Evolutionary conservation across 1,140 invertebrate species (phyloP), one percentile per base, ranked within the genome.

Genomic region (Euglossa dilemma): DNA sequence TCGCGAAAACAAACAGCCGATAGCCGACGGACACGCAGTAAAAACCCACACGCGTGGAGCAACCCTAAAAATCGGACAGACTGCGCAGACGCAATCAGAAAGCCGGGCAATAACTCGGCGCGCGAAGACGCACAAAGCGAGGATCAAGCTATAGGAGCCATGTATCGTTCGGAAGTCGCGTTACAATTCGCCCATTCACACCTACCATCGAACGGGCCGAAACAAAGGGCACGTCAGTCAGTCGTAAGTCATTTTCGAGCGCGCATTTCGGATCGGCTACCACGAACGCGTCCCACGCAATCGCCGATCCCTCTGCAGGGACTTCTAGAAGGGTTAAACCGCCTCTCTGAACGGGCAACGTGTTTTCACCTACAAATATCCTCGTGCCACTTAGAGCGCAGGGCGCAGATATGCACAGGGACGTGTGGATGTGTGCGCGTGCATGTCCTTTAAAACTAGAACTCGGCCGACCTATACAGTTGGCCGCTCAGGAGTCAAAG

Each of bases 401-500:
- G 80, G 71, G 72, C 61, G 23, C 36, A 14, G 18, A 45, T 43
- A n/a, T 50, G 8, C n/a, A 16, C 23, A 9, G 2, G 8, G 8
- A n/a, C 12, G 43, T 45, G 56, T 57, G 8, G 20, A 57, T 9
- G 28, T 47, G 20, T 16, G n/a, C 57, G 66, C 61, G 61, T 81
- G 71, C 71, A 66, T 87, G 71, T 87, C 85, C 86, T 87, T 87
- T 87, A 66, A 87, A 87, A 87, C 86, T 87, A 76, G 86, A 87
- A 87, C 86, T 87, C 80, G 86, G 72, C 54, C 86, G 85, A 87
- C 85, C 86, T 86, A 87, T 87, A 85, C 74, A 74, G 81, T 79
- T 71, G 86, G 81, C 45, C 79, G 70, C 18, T 23, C 59, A 59
- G 70, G 71, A 87, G 85, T 83, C 86, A 78, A 87, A 80, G 86